These are phyloP conservation scores for Atta cephalotes DNA, from an alignment of 1,140 invertebrate genomes.

Conservation along the genomic window DNA sequence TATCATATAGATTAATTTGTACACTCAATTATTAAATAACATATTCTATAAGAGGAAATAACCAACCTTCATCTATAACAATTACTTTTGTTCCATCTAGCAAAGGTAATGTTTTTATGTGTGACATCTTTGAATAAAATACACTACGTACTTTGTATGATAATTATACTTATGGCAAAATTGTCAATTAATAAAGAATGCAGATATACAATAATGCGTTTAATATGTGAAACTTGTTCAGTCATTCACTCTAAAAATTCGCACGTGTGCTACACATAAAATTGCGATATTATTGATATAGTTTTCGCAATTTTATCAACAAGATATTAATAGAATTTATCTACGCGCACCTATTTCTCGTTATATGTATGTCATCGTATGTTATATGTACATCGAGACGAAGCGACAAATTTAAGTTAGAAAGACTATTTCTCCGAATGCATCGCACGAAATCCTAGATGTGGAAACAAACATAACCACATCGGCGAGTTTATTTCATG, in stretches of 20 bases:
- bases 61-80: slow-evolving; percentile 80
- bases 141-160: neutral
- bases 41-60: neutral
- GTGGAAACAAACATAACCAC: neutral
- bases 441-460: neutral
- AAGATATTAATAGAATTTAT: slow-evolving; percentile 1
- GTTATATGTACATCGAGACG: too few relatives aligned
- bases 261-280: neutral
- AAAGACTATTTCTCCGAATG: neutral
- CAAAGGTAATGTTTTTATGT: slow-evolving; percentile 69
- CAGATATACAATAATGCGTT: neutral
- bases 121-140: slow-evolving; percentile 43
- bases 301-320: neutral
- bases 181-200: slow-evolving; percentile 10
- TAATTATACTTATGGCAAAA: neutral
- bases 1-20: neutral
- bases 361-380: neutral
- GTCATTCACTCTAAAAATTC: neutral
- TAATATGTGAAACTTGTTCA: neutral
- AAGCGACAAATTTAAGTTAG: neutral
- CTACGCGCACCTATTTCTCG: neutral
- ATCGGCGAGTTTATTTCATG: neutral
- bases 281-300: neutral
- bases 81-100: slow-evolving; percentile 76
- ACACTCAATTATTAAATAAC: too few relatives aligned